Conservation (phyloP, 2,797 vertebrate genomes). For the Diceros bicornis region DNA sequence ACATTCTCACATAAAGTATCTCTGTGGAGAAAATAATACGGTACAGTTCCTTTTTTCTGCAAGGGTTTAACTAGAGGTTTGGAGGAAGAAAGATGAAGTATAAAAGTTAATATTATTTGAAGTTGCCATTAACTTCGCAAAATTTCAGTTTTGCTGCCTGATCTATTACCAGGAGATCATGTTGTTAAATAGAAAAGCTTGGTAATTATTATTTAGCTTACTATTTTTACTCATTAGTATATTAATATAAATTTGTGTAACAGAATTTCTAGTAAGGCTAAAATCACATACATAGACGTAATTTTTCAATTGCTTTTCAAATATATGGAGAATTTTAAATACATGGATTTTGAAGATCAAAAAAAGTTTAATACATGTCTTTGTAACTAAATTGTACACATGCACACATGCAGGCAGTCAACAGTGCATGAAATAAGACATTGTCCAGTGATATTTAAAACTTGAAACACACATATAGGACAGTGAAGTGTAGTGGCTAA, state of each 20-base stretch:
- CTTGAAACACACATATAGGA: background rate
- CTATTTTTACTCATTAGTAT: background rate
- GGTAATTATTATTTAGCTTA: background rate
- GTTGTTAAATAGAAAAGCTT: background rate
- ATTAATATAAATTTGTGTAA: background rate
- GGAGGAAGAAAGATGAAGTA: conserved; percentile 7
- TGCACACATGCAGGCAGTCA: background rate
- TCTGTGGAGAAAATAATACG: background rate
- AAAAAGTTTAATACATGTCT: background rate
- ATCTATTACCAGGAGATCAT: background rate
- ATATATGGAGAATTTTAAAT: conserved; percentile 5
- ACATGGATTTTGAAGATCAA: background rate
- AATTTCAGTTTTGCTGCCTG: background rate
- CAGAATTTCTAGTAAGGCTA: background rate
- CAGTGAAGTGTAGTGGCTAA: background rate
- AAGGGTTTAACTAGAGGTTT: background rate
- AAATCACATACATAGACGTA: background rate
- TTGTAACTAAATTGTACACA: background rate
- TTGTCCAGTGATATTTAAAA: background rate
- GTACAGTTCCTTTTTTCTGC: background rate
- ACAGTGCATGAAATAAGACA: background rate
- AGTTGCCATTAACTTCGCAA: background rate
- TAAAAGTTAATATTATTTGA: conserved; percentile 14
- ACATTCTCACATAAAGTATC: conserved; percentile 43
- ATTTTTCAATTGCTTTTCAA: background rate